A percentile compares a stretch with the other conserved stretches of the same genome.
Evolutionary conservation across 2,888 invertebrate genomes (phyloP).

Genomic region (Pecten maximus): DNA sequence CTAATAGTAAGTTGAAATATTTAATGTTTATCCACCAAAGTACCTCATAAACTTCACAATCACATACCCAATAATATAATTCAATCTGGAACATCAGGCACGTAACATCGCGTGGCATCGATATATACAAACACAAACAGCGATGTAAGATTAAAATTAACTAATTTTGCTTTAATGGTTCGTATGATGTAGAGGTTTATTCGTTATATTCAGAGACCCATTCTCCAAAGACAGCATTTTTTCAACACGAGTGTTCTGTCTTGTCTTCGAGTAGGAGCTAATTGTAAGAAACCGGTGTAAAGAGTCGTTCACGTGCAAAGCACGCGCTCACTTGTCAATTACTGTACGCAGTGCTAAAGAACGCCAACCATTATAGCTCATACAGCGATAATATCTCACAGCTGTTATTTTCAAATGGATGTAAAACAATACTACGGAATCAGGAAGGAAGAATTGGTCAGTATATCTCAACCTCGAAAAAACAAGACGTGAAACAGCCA

Average conservation of each 20-base stretch:
- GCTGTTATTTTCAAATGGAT: neutral
- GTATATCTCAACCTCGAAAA: neutral
- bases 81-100: neutral
- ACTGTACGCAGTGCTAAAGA: neutral
- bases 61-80: neutral
- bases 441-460: slow-evolving; percentile 1
- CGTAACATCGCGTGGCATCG: neutral
- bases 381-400: neutral
- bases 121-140: neutral
- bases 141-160: neutral
- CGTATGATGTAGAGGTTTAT: neutral
- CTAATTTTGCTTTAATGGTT: neutral
- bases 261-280: slow-evolving; percentile 4
- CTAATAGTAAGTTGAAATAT: neutral
- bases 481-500: neutral
- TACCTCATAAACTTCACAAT: neutral
- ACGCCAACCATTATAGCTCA: neutral
- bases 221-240: neutral
- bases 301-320: slow-evolving; percentile 30
- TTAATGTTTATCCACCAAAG: neutral
- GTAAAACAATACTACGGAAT: neutral
- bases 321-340: slow-evolving; percentile 26
- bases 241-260: slow-evolving; percentile 29
- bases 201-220: neutral
- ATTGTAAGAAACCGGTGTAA: neutral